Percentiles rank a stretch among this genome's conserved stretches.
These are phyloP conservation scores for Clupea harengus DNA, from an alignment of 2,113 vertebrate genomes.

Conservation along the genomic window DNA sequence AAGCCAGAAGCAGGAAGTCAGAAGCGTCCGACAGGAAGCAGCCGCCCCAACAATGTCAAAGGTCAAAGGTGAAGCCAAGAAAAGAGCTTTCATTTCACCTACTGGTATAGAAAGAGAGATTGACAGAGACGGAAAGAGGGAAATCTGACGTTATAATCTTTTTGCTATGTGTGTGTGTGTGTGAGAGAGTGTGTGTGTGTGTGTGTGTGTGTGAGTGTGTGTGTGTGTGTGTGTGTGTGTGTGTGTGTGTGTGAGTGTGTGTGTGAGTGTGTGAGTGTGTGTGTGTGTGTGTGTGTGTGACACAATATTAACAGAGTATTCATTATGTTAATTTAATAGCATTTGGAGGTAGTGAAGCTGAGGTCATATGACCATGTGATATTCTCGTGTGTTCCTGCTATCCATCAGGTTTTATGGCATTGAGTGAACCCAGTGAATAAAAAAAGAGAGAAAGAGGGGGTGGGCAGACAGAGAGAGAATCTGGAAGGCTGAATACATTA, in stretches of 20 bases:
- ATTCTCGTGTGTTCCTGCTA: too few relatives aligned
- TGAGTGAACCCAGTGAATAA: too few relatives aligned
- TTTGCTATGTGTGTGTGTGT: neutral
- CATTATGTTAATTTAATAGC: too few relatives aligned
- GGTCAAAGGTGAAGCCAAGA: slow-evolving; percentile 4
- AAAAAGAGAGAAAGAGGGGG: too few relatives aligned
- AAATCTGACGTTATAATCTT: neutral
- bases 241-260: neutral
- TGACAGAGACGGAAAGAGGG: neutral
- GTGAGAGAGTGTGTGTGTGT: neutral
- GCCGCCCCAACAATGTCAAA: neutral
- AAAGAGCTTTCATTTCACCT: slow-evolving; percentile 9
- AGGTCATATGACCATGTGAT: too few relatives aligned
- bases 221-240: neutral
- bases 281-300: neutral
- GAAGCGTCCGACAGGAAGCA: slow-evolving; percentile 7
- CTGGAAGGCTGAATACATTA: too few relatives aligned
- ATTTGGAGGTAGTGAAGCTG: too few relatives aligned
- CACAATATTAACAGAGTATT: too few relatives aligned
- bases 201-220: neutral
- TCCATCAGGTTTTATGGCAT: too few relatives aligned
- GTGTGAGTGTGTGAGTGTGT: neutral
- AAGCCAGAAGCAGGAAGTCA: slow-evolving; percentile 13
- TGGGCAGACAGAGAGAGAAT: too few relatives aligned
- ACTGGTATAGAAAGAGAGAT: neutral